Evolutionary conservation across 2,113 vertebrate genomes (phyloP), one percentile per base, ranked within the genome.

Genomic region (Galemys pyrenaicus): DNA sequence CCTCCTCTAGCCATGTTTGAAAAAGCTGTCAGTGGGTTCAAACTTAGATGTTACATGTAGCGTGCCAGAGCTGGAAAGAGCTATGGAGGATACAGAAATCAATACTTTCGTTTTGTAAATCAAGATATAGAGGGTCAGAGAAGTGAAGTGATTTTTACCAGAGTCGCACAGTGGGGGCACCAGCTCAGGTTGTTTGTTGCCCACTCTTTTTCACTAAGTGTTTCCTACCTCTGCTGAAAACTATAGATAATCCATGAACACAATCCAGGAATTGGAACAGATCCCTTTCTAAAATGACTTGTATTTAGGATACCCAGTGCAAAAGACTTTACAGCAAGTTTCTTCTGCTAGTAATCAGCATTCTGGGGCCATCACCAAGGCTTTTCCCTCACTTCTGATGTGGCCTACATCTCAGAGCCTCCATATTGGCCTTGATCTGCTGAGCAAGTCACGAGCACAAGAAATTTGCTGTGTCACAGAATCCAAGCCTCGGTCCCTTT

Each of bases 381-480:
- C 80, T 79, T 22, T 6, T 49, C 37, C 65, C 83, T 81, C 17
- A 9, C 32, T n/a, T 85, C 46, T 32, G 64, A 79, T 16, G 1
- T 1, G 11, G 39, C 73, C 58, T 56, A 51, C 73, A 77, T 77
- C 26, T 95, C 94, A 62, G 46, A n/a, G 46, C 51, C 89, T 96
- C 92, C 35, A 19, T 37, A 81, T 67, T 70, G 85, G 71, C 73
- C 39, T 92, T 81, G 28, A 17, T 77, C 87, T 94, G 94, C 90
- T 64, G 93, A 7, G 20, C 22, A 3, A 41, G 19, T 86, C 0
- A 0, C 91, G 90, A 79, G 12, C 91, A 44, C 6, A 60, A 51
- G 86, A 91, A 95, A 94, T 68, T 62, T 95, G 94, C 95, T 96
- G 91, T 95, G 94, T 95, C 93, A 96, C 79, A 56, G 87, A 62